phyloP scores from a whole-genome alignment of 1,140 invertebrate genomes.

The Adoxophyes honmai region DNA sequence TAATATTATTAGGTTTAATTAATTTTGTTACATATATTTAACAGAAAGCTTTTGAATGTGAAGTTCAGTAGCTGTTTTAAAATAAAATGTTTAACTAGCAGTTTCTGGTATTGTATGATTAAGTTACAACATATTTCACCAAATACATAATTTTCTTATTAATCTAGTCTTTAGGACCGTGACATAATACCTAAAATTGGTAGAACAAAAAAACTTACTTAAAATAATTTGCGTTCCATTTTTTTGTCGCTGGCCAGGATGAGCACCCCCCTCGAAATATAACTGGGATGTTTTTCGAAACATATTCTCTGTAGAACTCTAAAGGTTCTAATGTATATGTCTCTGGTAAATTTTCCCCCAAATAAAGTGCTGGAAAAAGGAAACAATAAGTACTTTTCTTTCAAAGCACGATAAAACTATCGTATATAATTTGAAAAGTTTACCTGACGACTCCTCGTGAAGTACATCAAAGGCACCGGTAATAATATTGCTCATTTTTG shows the following conservation, averaged over 20 bases:
- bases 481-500: constrained; percentile 28
- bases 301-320: constrained; percentile 82
- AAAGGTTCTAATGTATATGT: constrained; percentile 56
- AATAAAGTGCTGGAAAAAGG: constrained; percentile 56
- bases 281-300: constrained; percentile 83
- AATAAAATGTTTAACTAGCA: too few species aligned
- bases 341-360: constrained; percentile 45
- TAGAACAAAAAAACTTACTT: constrained; percentile 55
- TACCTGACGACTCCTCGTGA: constrained; percentile 56
- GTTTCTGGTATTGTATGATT: too few species aligned
- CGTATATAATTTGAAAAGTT: background rate
- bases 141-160: too few species aligned
- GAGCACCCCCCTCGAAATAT: constrained; percentile 79
- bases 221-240: constrained; percentile 83
- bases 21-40: too few species aligned
- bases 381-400: too few species aligned
- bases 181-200: too few species aligned
- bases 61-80: too few species aligned
- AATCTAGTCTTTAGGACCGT: too few species aligned
- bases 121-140: too few species aligned
- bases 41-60: too few species aligned
- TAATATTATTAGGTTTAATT: too few species aligned
- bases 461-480: constrained; percentile 40
- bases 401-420: background rate
- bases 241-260: constrained; percentile 79